Percentiles rank a stretch among this genome's conserved stretches.
Conservation (phyloP, 2,113 vertebrate species). For the Mastomys natalensis region DNA sequence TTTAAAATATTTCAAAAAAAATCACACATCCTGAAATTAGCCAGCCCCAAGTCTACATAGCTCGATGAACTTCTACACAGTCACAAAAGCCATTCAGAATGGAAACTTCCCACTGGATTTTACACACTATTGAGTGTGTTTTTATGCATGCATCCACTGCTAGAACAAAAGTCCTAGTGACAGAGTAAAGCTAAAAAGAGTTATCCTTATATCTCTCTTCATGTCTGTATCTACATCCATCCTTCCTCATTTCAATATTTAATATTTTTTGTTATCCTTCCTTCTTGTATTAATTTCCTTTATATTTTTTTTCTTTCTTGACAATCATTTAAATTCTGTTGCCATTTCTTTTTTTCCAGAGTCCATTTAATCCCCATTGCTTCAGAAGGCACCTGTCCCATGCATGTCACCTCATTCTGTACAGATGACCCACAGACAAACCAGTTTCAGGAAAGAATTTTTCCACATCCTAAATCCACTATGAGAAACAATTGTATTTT, state of each 20-base stretch:
- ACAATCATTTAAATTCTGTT: slow-evolving; percentile 55
- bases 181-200: not conserved
- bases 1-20: not conserved
- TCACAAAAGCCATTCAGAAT: not conserved
- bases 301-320: not conserved
- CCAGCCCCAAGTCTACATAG: not conserved
- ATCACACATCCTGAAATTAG: not conserved
- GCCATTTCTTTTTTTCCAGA: slow-evolving; percentile 66
- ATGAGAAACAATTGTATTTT: not conserved
- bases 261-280: not conserved
- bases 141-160: too few relatives aligned
- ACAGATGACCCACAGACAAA: not conserved
- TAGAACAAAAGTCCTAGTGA: not conserved
- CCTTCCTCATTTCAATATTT: not conserved
- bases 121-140: not conserved
- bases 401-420: not conserved
- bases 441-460: not conserved
- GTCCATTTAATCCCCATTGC: not conserved
- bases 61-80: not conserved
- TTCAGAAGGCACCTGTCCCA: not conserved
- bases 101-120: not conserved
- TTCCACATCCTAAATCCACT: not conserved
- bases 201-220: not conserved
- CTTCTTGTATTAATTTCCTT: not conserved
- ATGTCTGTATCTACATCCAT: too few relatives aligned